These are phyloP conservation scores for Acanthoscelides obtectus DNA, from an alignment of 2,888 invertebrate species.

Conservation along the genomic window DNA sequence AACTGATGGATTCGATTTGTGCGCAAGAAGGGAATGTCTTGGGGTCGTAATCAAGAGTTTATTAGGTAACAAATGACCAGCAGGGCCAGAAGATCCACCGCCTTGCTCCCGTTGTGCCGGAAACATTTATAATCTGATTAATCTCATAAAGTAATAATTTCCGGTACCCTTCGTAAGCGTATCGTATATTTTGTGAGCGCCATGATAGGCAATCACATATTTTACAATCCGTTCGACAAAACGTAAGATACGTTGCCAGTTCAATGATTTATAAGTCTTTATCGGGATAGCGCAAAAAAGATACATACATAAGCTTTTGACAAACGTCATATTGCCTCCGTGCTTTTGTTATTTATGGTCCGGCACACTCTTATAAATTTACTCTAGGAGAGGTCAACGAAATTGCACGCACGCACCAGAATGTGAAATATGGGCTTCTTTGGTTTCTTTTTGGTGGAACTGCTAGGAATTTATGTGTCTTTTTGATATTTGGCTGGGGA, in stretches of 20 bases:
- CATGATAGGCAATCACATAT: slow-evolving; percentile 25
- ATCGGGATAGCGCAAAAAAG: not conserved
- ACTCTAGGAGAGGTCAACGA: not conserved
- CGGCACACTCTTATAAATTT: not conserved
- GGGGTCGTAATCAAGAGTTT: not conserved
- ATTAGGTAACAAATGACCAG: not conserved
- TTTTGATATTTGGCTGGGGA: too few species aligned
- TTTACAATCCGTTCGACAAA: slow-evolving; percentile 20
- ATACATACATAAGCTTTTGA: not conserved
- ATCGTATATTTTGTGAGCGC: slow-evolving; percentile 24
- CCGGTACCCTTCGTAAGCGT: slow-evolving; percentile 34
- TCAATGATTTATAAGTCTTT: slow-evolving; percentile 16
- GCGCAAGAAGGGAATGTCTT: not conserved
- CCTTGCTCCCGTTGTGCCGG: slow-evolving; percentile 20
- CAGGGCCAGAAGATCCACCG: not conserved
- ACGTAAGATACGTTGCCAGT: slow-evolving; percentile 20
- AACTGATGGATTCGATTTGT: not conserved
- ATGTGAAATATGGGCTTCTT: not conserved
- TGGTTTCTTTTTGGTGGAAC: not conserved
- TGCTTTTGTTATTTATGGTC: not conserved
- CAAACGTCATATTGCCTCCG: not conserved
- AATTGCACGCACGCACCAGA: not conserved
- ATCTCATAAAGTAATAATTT: slow-evolving; percentile 43
- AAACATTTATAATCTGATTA: slow-evolving; percentile 44
- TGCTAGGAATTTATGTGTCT: not conserved